A percentile compares a stretch with the other conserved stretches of the same genome.
Evolutionary conservation across 1,140 invertebrate species (phyloP).

Genomic region (Leptinotarsa defecta): DNA sequence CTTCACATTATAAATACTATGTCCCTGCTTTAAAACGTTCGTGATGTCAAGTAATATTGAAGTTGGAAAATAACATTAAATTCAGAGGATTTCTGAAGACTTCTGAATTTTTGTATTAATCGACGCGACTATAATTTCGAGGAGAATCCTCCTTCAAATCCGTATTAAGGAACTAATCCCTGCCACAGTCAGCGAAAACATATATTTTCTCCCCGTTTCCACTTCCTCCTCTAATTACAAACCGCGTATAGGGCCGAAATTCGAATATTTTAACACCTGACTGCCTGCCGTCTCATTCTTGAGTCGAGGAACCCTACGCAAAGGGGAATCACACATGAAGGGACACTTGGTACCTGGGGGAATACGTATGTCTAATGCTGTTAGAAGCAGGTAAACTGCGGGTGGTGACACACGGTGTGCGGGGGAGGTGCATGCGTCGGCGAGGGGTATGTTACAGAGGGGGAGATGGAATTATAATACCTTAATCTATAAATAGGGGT

Average conservation of each 20-base stretch:
- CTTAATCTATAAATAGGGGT: constrained; percentile 1
- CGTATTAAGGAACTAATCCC: no score
- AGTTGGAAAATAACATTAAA: no score
- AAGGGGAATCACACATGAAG: constrained; percentile 25
- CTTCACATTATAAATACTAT: no score
- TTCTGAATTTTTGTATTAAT: no score
- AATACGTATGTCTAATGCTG: constrained; percentile 36
- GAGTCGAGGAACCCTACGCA: background rate
- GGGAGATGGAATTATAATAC: constrained; percentile 21
- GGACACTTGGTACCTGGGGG: constrained; percentile 15
- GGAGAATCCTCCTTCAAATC: no score
- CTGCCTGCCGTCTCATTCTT: constrained; percentile 6
- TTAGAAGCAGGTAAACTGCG: constrained; percentile 42
- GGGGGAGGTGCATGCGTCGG: constrained; percentile 37
- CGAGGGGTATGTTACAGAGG: constrained; percentile 56
- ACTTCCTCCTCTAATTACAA: background rate
- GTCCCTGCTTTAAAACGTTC: no score
- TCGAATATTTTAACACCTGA: background rate
- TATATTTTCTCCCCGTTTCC: no score
- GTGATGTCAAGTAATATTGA: no score
- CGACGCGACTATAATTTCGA: no score
- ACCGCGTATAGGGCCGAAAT: background rate
- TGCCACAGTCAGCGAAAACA: no score
- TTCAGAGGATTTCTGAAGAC: no score
- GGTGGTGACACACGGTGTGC: constrained; percentile 62